Base-by-base conservation (phyloP, 2,797 vertebrate species). In the Chelon labrosus region DNA sequence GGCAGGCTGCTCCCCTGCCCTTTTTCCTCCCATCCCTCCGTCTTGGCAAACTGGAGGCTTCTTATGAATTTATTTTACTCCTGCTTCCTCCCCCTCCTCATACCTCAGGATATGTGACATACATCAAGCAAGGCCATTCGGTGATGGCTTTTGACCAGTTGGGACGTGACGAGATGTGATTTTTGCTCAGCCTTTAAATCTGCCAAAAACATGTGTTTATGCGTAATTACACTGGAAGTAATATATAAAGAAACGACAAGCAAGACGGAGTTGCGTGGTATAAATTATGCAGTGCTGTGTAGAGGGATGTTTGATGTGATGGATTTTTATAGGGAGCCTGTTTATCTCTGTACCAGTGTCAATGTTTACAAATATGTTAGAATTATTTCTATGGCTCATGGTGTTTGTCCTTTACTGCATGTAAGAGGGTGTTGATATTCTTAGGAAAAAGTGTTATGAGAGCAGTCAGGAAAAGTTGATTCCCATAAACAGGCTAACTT, bases 401-500 rank as follows among this genome's bases (percentile, higher is more conserved):
- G 75, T 89, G 84, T 87, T 90, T 85, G 87, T 91, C 87, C 89
- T 88, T 86, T 86, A 76, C 83, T 63, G 79, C 14, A 39, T 71
- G 65, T 84, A 84, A 88, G 81, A 86, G 68, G 78, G 80, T 80
- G 85, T 65, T 85, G 86, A 84, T 90, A 85, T 90, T 89, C 79
- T 86, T 80, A 70, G 84, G 77, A 66, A 84, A 85, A 83, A 85
- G 74, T 86, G 80, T 85, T 88, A 76, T 77, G 82, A 89, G 85
- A 89, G 89, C 89, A 86, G 88, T 89, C 88, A 84, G 87, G 73
- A 88, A 91, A 91, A 92, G 90, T 91, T 88, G 89, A 90, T 92
- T 91, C 89, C 90, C 88, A 86, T 91, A 92, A 91, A 92, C 88
- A 91, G 90, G 89, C 89, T 91, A 90, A 89, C 88, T 91, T 90